A percentile compares a stretch with the other conserved stretches of the same genome.
phyloP scores from a whole-genome alignment of 2,113 vertebrate species.

The Turdus rufiventris region DNA sequence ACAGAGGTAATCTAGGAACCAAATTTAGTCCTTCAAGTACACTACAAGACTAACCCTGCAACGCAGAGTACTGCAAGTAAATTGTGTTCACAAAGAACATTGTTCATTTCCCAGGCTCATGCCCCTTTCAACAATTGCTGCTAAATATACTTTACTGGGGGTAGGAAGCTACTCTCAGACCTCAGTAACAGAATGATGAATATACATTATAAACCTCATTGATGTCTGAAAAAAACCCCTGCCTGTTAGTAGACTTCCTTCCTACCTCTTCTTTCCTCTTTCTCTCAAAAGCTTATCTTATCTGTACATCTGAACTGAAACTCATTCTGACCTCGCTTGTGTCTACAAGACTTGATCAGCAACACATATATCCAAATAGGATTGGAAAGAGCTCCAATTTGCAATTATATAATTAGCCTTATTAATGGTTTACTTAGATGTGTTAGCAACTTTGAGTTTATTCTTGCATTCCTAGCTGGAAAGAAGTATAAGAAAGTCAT shows the following conservation, averaged over 20 bases:
- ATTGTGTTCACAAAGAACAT: background rate
- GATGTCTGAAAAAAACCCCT: background rate
- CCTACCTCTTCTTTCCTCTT: background rate
- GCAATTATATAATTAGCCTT: background rate
- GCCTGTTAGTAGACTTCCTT: background rate
- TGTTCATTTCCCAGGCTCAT: background rate
- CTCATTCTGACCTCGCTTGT: background rate
- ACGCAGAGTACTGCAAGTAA: background rate
- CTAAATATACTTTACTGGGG: background rate
- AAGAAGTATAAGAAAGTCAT: background rate
- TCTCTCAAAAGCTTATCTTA: background rate
- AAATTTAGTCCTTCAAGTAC: background rate
- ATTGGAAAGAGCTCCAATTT: background rate
- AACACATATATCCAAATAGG: background rate
- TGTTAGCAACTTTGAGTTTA: background rate
- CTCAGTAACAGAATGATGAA: background rate
- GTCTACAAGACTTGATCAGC: background rate
- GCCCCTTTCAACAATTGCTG: background rate
- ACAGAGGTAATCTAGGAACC: background rate
- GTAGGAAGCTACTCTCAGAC: constrained; percentile 5
- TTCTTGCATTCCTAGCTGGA: background rate
- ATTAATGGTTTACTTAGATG: background rate
- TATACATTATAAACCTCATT: background rate
- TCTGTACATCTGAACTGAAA: background rate
- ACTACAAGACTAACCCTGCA: background rate